Evolutionary conservation across 2,888 invertebrate species (phyloP), one percentile per base, ranked within the genome.

Genomic region (Synanthedon tipuliformis): DNA sequence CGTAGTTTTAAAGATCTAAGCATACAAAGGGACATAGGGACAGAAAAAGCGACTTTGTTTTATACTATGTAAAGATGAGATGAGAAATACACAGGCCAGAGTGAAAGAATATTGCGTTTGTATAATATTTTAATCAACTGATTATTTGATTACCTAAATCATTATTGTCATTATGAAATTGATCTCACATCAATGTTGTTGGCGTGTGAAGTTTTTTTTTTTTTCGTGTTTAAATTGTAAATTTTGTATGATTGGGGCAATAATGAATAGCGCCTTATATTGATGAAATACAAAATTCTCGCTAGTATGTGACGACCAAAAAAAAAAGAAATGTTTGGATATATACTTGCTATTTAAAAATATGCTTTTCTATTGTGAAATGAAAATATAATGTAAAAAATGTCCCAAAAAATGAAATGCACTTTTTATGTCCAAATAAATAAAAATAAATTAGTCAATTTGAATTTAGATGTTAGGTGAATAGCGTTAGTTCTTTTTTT

Each of bases 361-460:
- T 73, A 71, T 66, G 74, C 68, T 77, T 80, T 75, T 78, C 68
- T 79, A 76, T 23, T 67, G 68, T 73, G n/a, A 34, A 73, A 71
- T 69, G 73, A 73, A 70, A 34, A n/a, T 71, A 65, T 59, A 66
- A 69, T 59, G 18, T 56, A 62, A 61, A 63, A 65, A 71, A 49
- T 50, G 41, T 12, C n/a, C 27, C 40, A 23, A 27, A 73, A 74
- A 64, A 71, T 62, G 60, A 63, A 69, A 60, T 55, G 67, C 73
- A 74, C 74, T 73, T 72, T 73, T 71, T 71, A 76, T 75, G 78
- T 80, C 79, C 77, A 78, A 78, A 75, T 72, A 64, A 68, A 66
- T 66, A 65, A 71, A 64, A 75, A 77, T 75, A 74, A 72, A 66
- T 76, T 81, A 84, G 82, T 82, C 79, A 78, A 78, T 78, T 80